phyloP scores from a whole-genome alignment of 2,797 vertebrate genomes.

The Threskiornis aethiopicus region DNA sequence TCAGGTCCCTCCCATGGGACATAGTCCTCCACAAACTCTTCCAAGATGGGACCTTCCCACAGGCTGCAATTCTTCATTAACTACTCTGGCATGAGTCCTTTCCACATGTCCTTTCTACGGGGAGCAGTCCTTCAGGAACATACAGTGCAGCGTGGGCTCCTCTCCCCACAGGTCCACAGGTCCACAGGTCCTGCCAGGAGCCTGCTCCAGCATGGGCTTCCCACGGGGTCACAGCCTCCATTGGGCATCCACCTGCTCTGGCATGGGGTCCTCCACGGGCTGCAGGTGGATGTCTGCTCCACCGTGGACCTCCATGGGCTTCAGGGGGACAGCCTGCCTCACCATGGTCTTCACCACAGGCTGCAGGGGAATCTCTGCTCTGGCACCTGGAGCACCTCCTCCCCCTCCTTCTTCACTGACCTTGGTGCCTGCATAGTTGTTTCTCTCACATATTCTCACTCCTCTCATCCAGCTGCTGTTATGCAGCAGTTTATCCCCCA shows the following conservation, averaged over 20 bases:
- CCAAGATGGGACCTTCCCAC: background rate
- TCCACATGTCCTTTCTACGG: no score
- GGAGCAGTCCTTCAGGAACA: no score
- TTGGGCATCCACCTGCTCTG: no score
- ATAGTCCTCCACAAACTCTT: background rate
- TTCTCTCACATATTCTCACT: background rate
- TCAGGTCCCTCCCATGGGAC: background rate
- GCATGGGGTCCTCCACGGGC: no score
- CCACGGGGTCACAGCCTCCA: no score
- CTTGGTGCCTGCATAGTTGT: no score
- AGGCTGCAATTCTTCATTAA: background rate
- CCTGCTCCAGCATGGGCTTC: no score
- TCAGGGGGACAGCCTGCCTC: background rate
- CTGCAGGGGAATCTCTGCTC: background rate
- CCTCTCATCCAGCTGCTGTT: background rate
- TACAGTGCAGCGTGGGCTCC: no score
- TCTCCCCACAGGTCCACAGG: no score
- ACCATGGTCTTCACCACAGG: background rate
- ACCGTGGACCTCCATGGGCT: background rate
- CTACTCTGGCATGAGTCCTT: background rate
- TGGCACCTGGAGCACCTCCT: background rate
- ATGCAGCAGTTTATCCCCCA: background rate
- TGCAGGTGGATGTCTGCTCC: no score
- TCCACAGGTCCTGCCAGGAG: no score
- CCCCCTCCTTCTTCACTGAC: background rate